Percentiles rank a stretch among this genome's conserved stretches.
Conservation (phyloP, 2,113 vertebrate species). For the Sprattus sprattus region DNA sequence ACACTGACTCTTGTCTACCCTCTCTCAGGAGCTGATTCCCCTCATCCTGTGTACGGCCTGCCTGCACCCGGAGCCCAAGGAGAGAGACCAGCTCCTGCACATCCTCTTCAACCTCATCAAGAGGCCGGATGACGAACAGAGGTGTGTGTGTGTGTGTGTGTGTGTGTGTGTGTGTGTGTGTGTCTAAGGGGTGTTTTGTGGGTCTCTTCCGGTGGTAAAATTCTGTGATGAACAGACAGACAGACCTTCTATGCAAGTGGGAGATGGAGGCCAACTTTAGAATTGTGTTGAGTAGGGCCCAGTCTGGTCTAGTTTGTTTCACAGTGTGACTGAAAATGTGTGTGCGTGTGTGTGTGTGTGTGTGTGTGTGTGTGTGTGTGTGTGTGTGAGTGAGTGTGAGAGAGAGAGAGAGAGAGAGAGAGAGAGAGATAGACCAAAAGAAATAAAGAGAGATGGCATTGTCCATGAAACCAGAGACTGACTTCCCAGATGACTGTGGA, state of each 20-base stretch:
- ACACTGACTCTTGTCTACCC: background rate
- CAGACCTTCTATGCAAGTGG: too few relatives aligned
- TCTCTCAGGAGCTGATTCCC: constrained; percentile 87
- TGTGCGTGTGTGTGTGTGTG: too few relatives aligned
- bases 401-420: background rate
- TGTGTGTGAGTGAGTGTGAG: background rate
- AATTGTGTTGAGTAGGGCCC: too few relatives aligned
- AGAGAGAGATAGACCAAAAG: background rate
- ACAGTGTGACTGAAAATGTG: too few relatives aligned
- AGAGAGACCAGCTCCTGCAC: constrained; percentile 96
- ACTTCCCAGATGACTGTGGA: background rate
- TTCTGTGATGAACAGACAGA: background rate
- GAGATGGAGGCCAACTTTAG: too few relatives aligned
- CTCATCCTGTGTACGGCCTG: constrained; percentile 96
- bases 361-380: background rate
- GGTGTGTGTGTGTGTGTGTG: constrained; percentile 67
- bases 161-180: constrained; percentile 11
- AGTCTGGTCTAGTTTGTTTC: too few relatives aligned
- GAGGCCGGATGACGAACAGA: constrained; percentile 97
- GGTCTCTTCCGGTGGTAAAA: background rate
- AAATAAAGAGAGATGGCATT: too few relatives aligned
- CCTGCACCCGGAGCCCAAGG: constrained; percentile 95
- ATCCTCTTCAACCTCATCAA: constrained; percentile 99
- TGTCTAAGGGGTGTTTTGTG: too few relatives aligned
- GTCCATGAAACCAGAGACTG: too few relatives aligned